Evolutionary conservation across 2,888 invertebrate species (phyloP), one percentile per base, ranked within the genome.

Genomic region (Clunio marinus): DNA sequence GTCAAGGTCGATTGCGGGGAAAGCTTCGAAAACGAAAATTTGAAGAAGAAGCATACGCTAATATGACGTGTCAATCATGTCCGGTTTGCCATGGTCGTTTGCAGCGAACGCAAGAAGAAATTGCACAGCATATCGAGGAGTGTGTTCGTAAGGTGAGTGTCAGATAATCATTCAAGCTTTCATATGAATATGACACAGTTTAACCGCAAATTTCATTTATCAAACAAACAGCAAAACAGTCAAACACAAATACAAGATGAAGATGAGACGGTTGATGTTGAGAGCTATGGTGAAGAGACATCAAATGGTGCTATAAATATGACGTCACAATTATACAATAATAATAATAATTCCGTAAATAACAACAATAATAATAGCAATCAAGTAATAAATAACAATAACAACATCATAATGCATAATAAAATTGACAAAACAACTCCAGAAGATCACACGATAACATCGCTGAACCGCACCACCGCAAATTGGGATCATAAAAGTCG

Each of bases 251-350:
- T 66, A 63, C 77, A 76, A 69, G 86, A 86, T 17, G 87, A 87
- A 75, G 86, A 87, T 72, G 87, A 87, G 77, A 84, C 85, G 0
- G 86, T 87, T 5, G 87, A 87, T 72, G 86, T 85, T 17, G 86
- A 86, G 75, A 85, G 84, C 69, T 79, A 78, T 71, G 77, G 76
- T 59, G 79, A 79, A 69, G 78, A 79, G 70, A 75, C 78, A 55
- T 78, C 78, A 68, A 78, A 78, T 5, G 77, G 77, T 5, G 71
- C 71, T 45, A 69, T 71, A 20, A 70, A 71, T 68, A 70, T 71
- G 69, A 70, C 70, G 20, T 57, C 70, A 13, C 66, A 66, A 45
- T 25, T 35, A 20, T 35, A 41, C 24, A 68, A 62, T 32, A 70
- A 70, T 55, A 70, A 68, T 55, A 70, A 70, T 46, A 70, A 69